These are phyloP conservation scores for Rhizoglyphus robini DNA, from an alignment of 1,140 invertebrate species.

Conservation along the genomic window DNA sequence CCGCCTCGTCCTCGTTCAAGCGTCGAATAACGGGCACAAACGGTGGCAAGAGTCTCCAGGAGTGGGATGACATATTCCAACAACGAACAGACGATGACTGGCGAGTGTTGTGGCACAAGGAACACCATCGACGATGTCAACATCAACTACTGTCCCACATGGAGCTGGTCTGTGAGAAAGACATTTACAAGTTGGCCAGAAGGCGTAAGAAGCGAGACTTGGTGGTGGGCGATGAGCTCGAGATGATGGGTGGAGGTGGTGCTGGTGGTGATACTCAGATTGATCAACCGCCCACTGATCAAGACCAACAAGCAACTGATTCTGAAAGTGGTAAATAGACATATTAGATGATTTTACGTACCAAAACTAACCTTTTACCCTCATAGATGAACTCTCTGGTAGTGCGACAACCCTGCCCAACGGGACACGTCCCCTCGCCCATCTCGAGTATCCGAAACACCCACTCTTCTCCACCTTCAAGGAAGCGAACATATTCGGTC, in stretches of 20 bases:
- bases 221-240: not conserved
- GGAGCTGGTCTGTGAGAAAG: conserved; percentile 46
- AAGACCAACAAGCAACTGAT: not conserved
- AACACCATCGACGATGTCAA: conserved; percentile 41
- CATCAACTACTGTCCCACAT: conserved; percentile 42
- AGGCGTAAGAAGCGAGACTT: conserved; percentile 21
- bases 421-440: not conserved
- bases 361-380: not conserved
- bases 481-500: conserved; percentile 20
- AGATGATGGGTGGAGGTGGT: too few relatives aligned
- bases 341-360: not conserved
- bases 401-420: not conserved
- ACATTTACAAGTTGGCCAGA: conserved; percentile 37
- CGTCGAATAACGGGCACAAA: not conserved
- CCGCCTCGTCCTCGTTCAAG: not conserved
- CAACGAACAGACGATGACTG: conserved; percentile 38
- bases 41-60: not conserved
- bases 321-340: not conserved
- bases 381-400: not conserved
- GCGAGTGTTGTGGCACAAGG: conserved; percentile 43
- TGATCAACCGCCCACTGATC: not conserved
- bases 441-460: not conserved
- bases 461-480: not conserved
- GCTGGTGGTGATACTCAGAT: not conserved
- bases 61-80: conserved; percentile 22